Evolutionary conservation across 2,888 invertebrate species (phyloP).

Genomic region (Lycocerus yunnanus): DNA sequence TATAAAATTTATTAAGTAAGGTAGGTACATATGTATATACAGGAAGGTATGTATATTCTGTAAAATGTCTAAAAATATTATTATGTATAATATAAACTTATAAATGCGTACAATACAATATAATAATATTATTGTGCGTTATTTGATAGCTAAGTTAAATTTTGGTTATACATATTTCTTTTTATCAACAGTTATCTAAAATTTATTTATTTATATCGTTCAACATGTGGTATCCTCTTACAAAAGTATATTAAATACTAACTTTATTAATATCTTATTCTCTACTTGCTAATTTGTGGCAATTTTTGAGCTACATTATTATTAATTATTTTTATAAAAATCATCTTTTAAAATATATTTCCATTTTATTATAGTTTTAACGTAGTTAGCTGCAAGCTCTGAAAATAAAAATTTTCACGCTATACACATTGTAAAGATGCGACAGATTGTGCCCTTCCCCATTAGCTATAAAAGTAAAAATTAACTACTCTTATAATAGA

Average conservation of each 20-base stretch:
- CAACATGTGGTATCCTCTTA: background rate
- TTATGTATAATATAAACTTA: background rate
- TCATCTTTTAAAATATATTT: background rate
- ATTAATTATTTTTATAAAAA: background rate
- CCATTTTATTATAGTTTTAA: background rate
- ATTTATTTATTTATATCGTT: background rate
- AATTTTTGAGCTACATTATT: background rate
- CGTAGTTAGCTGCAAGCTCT: background rate
- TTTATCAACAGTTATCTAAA: background rate
- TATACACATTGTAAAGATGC: background rate
- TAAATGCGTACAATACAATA: background rate
- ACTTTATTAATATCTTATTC: background rate
- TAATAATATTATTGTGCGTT: background rate
- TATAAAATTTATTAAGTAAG: background rate
- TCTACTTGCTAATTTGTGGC: background rate
- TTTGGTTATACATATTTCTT: background rate
- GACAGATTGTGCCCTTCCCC: background rate
- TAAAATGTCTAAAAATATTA: background rate
- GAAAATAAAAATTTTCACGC: background rate
- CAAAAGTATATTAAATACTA: background rate
- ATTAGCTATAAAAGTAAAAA: background rate
- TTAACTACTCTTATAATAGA: background rate
- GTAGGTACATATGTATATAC: background rate
- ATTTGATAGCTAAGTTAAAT: background rate
- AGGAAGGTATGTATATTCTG: background rate